Base-by-base conservation (phyloP, 2,113 vertebrate species). In the Shinisaurus crocodilurus region DNA sequence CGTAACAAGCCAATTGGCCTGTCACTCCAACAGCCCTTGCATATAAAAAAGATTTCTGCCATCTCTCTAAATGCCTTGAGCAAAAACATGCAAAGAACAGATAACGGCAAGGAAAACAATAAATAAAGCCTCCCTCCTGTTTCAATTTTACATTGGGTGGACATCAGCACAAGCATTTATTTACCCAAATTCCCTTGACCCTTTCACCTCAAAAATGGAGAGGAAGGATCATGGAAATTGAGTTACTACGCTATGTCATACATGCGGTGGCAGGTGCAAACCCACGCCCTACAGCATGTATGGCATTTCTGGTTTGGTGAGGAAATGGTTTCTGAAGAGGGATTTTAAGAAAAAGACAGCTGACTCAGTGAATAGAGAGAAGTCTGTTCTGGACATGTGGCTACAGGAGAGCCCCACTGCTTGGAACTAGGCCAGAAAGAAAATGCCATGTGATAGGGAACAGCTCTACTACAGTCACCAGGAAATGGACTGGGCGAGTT, bases 291-390 rank as follows among this genome's bases (percentile, higher is more conserved):
- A 8, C 54, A 3, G 9, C 69, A 75, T 23, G 20, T 15, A 75
- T 82, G 67, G 72, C 67, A n/a, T 83, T 83, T 83, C 80, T 83
- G 54, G 80, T 63, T 89, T 75, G 81, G 48, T n/a, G 16, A 83
- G 86, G 54, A 95, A 94, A 89, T 86, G 25, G 37, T 93, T 95
- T 80, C 16, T 74, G 54, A 89, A 80, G 9, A 10, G 60, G 23
- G 81, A 92, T 92, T 93, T 83, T 37, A 82, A 32, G 45, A 50
- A 82, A 29, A 88, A 70, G 87, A 82, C 13, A 40, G 23, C 57
- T 72, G 88, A 83, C 6, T 89, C 50, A 32, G 32, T 82, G 27
- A 74, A 79, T 18, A 8, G 29, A 54, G 43, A 29, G 54, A 83
- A 57, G 48, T 60, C 37, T 18, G 29, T 82, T 45, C 48, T 43